Conservation (phyloP, 2,797 vertebrate species). For the Sarcophilus harrisii region DNA sequence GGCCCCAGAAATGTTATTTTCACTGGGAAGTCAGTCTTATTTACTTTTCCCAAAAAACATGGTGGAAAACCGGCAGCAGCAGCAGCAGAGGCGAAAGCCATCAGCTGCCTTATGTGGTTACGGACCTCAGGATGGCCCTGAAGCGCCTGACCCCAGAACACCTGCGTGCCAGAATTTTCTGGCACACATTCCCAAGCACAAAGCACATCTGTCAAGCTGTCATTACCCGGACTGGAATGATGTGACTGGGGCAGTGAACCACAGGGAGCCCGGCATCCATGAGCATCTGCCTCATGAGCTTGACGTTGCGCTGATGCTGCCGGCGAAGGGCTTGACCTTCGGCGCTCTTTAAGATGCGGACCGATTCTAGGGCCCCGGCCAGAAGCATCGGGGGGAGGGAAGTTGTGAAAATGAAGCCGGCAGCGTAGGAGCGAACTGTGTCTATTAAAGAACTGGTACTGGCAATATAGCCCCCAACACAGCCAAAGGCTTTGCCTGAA, state of each 20-base stretch:
- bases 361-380: constrained; percentile 92
- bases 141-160: background rate
- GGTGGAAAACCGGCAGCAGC: background rate
- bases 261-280: constrained; percentile 97
- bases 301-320: constrained; percentile 96
- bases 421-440: constrained; percentile 88
- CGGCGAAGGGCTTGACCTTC: constrained; percentile 92
- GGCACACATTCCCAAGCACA: background rate
- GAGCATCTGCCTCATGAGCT: constrained; percentile 96
- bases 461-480: constrained; percentile 90
- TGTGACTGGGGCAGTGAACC: constrained; percentile 97
- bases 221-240: constrained; percentile 94
- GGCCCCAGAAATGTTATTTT: constrained; percentile 36
- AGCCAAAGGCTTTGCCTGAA: constrained; percentile 90
- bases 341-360: constrained; percentile 91
- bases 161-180: background rate
- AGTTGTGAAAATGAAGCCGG: constrained; percentile 91
- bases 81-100: background rate
- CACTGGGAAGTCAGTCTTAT: background rate
- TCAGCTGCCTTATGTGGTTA: background rate
- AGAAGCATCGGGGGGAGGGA: constrained; percentile 97
- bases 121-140: background rate
- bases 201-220: background rate
- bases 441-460: constrained; percentile 88
- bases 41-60: background rate